These are phyloP conservation scores for Anoplolepis gracilipes DNA, from an alignment of 1,140 invertebrate species.

Conservation along the genomic window DNA sequence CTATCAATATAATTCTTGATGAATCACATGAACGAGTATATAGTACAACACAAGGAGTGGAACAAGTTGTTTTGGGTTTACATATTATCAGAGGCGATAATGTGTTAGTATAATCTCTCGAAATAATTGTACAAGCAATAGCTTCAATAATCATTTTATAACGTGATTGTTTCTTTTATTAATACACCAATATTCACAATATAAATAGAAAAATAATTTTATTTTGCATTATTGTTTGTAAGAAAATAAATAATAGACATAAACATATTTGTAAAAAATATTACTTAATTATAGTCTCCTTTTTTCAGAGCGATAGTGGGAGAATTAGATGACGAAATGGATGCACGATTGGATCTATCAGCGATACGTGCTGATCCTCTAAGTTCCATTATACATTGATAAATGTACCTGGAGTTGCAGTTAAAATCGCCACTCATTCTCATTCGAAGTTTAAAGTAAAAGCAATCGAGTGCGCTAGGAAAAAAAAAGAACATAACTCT, in stretches of 20 bases:
- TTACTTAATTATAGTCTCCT: constrained; percentile 59
- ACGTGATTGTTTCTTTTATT: constrained; percentile 15
- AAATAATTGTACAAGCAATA: constrained; percentile 29
- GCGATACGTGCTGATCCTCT: constrained; percentile 96
- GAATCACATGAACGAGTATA: constrained; percentile 99
- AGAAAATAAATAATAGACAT: constrained; percentile 33
- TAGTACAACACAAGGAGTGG: constrained; percentile 95
- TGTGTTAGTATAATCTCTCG: constrained; percentile 89
- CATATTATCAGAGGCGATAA: constrained; percentile 99
- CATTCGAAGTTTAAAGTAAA: constrained; percentile 33
- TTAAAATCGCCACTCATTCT: constrained; percentile 25
- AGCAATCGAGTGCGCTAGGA: constrained; percentile 37
- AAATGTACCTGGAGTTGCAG: not conserved
- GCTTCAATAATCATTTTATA: constrained; percentile 5
- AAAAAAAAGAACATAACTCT: constrained; percentile 62
- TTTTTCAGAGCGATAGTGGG: constrained; percentile 93
- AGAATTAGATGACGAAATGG: constrained; percentile 96
- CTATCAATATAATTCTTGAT: constrained; percentile 98
- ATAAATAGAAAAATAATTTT: constrained; percentile 43
- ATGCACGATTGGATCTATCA: constrained; percentile 93
- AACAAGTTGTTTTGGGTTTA: constrained; percentile 98
- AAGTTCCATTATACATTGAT: constrained; percentile 93
- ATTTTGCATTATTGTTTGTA: constrained; percentile 25
- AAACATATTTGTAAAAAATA: constrained; percentile 12
- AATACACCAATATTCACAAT: not conserved